phyloP scores from a whole-genome alignment of 2,797 vertebrate genomes.

The Phoeniculus purpureus region DNA sequence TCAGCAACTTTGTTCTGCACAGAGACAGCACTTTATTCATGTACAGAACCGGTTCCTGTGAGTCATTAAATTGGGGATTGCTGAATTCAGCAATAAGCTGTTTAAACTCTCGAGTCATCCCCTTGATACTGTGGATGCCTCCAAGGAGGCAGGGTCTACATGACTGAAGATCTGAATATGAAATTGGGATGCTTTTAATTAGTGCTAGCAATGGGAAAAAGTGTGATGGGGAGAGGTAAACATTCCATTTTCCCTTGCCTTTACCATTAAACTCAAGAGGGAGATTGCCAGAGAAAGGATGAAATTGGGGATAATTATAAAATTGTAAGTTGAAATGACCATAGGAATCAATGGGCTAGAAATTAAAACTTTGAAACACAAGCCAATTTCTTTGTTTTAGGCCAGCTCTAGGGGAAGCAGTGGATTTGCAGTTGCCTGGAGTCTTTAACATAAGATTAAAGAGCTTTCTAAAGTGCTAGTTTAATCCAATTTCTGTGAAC shows the following conservation, averaged over 20 bases:
- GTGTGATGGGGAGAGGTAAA: not conserved
- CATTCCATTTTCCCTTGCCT: not conserved
- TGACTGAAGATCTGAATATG: not conserved
- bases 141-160: not conserved
- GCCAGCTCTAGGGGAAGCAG: not conserved
- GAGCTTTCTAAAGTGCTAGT: slow-evolving; percentile 50
- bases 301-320: not conserved
- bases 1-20: not conserved
- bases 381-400: not conserved
- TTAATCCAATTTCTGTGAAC: slow-evolving; percentile 67
- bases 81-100: not conserved
- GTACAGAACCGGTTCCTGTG: not conserved
- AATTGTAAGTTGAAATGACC: not conserved
- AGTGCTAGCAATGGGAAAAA: not conserved
- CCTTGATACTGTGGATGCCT: not conserved
- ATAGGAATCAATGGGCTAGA: not conserved
- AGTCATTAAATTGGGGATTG: not conserved
- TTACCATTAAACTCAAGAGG: not conserved
- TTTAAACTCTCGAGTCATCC: not conserved
- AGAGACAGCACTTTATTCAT: not conserved
- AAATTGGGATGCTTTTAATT: not conserved
- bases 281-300: not conserved
- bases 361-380: not conserved
- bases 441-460: slow-evolving; percentile 52
- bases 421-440: slow-evolving; percentile 29